phyloP scores from a whole-genome alignment of 2,888 invertebrate genomes.

The Cephus pygmeus region DNA sequence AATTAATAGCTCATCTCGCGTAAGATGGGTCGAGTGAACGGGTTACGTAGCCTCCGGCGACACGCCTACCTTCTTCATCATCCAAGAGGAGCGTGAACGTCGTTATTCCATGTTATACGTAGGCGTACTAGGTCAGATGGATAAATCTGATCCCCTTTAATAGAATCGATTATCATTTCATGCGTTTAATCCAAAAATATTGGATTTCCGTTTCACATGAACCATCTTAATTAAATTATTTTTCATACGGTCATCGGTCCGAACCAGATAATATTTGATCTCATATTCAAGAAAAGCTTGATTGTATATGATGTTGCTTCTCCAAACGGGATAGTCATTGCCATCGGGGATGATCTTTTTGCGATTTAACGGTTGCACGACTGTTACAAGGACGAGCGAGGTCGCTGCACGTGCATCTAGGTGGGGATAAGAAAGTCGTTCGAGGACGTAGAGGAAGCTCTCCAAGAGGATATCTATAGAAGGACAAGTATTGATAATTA shows the following conservation, averaged over 20 bases:
- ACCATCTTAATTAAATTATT: neutral
- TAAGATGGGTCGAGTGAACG: conserved; percentile 9
- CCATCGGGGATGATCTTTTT: conserved; percentile 16
- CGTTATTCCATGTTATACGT: neutral
- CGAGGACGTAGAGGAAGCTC: neutral
- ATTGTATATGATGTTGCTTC: neutral
- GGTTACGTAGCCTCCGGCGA: conserved; percentile 4
- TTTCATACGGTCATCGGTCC: neutral
- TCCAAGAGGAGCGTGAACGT: neutral
- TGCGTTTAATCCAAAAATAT: neutral
- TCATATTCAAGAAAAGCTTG: neutral
- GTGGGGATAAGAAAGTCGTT: conserved; percentile 1
- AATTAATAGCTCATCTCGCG: conserved; percentile 13
- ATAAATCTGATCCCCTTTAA: neutral
- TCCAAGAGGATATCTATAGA: neutral
- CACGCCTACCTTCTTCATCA: conserved; percentile 1
- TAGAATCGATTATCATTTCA: neutral
- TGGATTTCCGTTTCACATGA: neutral
- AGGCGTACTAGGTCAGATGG: neutral
- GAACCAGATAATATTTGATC: neutral
- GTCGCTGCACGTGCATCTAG: conserved; percentile 20
- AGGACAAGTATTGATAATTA: neutral
- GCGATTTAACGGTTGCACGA: conserved; percentile 37
- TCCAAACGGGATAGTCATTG: neutral
- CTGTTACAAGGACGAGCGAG: conserved; percentile 37